Base-by-base conservation (phyloP, 2,888 invertebrate species). In the Chaetoderma sp. region DNA sequence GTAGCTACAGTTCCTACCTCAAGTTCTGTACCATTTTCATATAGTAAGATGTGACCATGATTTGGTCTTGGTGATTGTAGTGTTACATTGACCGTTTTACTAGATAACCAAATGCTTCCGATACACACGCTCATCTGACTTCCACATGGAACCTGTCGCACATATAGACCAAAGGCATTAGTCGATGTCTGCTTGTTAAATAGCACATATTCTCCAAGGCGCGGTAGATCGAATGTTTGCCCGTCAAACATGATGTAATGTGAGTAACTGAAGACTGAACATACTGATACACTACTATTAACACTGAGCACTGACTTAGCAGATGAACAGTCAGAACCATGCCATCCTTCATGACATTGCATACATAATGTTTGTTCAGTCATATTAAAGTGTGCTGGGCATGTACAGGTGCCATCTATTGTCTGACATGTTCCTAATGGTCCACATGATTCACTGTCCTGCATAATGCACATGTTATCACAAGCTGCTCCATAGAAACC, bases 401-500 rank as follows among this genome's bases (percentile, higher is more conserved):
- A 79, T 13, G 54, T 60, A 56, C 79, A 79, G 3, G n/a, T 27
- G 5, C 79, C 79, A 23, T 55, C 63, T 4, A 28, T 33, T n/a
- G 52, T 42, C 23, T 70, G 36, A 58, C 79, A 79, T 1, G 63
- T 56, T 16, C n/a, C 44, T 16, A 72, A 74, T 5, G 72, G 73
- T 10, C 74, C 77, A 68, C 79, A 79, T 4, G 71, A 52, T 13
- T 57, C 52, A 16, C 63, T 64, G 28, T 61, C 28, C 8, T 65
- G 65, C 32, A 42, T 63, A 0, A 70, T 71, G 57, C 80, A 80
- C 1, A 61, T 44, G 30, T 55, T 27, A 21, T 70, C 58, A 56
- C 80, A 80, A 1, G 42, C 36, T 10, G 47, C 36, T 2, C 76
- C 77, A 65, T 70, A 78, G 68, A 65, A 79, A 18, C 74, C 76